These are phyloP conservation scores for Circaetus cinerascens DNA, from an alignment of 2,113 vertebrate species.

Conservation along the genomic window DNA sequence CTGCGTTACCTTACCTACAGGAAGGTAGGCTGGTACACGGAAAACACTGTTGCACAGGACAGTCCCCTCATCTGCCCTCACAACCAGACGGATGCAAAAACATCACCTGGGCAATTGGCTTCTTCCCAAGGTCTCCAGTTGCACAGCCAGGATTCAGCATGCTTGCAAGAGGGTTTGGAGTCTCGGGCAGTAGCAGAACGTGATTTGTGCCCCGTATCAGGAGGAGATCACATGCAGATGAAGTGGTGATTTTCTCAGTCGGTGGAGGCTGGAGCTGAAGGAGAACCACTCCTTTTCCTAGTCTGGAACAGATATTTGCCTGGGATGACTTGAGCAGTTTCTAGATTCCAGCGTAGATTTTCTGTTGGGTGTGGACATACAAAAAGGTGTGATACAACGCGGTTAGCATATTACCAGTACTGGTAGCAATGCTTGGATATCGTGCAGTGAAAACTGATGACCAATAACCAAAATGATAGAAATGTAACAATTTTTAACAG, in stretches of 20 bases:
- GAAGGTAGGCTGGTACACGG: neutral
- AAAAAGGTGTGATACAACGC: neutral
- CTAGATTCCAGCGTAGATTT: neutral
- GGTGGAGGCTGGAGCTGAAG: neutral
- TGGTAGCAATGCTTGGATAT: neutral
- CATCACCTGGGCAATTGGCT: neutral
- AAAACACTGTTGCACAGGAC: neutral
- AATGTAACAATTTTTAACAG: neutral
- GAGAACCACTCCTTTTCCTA: neutral
- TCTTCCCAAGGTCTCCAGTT: neutral
- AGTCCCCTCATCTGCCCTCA: neutral
- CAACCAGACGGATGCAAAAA: neutral
- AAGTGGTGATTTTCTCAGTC: neutral
- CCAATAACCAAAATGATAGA: neutral
- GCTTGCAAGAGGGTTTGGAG: neutral
- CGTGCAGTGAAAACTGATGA: neutral
- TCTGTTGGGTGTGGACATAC: neutral
- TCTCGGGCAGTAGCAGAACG: fast-evolving
- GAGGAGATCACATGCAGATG: neutral
- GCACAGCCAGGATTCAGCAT: neutral
- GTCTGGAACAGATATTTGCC: neutral
- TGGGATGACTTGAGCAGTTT: neutral
- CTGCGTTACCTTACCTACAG: neutral
- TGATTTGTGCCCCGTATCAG: fast-evolving
- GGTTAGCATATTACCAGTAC: neutral